Evolutionary conservation across 2,888 invertebrate species (phyloP).

Genomic region (Catocala nupta): DNA sequence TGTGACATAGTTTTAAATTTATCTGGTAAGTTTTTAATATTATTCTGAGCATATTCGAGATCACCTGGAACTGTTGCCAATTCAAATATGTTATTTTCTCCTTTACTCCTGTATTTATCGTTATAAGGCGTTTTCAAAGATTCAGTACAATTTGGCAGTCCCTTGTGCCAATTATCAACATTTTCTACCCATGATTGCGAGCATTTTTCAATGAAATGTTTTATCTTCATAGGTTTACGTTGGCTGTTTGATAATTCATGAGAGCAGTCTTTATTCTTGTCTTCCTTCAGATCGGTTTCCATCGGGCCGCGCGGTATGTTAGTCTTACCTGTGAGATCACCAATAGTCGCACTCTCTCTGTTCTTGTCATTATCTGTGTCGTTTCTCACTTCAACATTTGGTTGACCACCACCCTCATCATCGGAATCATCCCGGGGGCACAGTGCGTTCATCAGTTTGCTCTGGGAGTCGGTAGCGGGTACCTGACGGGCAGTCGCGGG

Average conservation of each 20-base stretch:
- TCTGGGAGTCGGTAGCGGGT: constrained; percentile 34
- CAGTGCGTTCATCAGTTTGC: constrained; percentile 56
- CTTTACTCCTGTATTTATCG: constrained; percentile 10
- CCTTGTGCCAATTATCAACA: constrained; percentile 50
- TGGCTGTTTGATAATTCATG: background rate
- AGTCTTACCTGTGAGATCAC: constrained; percentile 23
- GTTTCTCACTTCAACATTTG: constrained; percentile 15
- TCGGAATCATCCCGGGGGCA: constrained; percentile 27
- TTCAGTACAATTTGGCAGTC: constrained; percentile 32
- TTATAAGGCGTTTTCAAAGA: constrained; percentile 14
- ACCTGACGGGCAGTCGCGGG: constrained; percentile 19
- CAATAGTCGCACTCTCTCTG: constrained; percentile 14
- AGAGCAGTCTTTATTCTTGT: constrained; percentile 11
- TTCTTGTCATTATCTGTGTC: constrained; percentile 9
- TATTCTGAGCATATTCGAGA: background rate
- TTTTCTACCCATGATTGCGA: constrained; percentile 35
- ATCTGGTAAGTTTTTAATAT: background rate
- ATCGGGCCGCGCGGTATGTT: constrained; percentile 58
- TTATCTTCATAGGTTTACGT: background rate
- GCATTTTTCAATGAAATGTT: constrained; percentile 11
- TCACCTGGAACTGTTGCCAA: background rate
- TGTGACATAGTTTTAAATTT: background rate
- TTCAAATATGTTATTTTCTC: constrained; percentile 2
- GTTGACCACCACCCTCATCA: constrained; percentile 50
- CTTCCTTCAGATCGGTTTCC: background rate